These are phyloP conservation scores for Drosophila colorata DNA, from an alignment of 2,888 invertebrate species.

Conservation along the genomic window DNA sequence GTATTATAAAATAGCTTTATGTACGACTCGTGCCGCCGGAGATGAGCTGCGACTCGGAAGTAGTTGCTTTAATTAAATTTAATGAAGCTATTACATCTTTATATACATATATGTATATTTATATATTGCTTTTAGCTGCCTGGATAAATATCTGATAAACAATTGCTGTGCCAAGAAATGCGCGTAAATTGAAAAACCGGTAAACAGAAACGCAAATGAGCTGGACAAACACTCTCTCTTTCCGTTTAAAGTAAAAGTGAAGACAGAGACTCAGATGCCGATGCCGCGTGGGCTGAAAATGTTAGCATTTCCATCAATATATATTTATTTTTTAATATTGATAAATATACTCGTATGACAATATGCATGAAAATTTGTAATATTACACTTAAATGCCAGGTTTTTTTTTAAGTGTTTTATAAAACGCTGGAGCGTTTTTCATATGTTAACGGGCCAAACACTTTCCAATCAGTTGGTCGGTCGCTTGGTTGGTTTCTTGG, in stretches of 20 bases:
- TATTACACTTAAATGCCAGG: slow-evolving; percentile 23
- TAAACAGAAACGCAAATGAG: slow-evolving; percentile 78
- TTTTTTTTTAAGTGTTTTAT: slow-evolving; percentile 14
- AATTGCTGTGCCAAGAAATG: slow-evolving; percentile 54
- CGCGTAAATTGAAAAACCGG: slow-evolving; percentile 70
- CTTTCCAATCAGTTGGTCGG: slow-evolving; percentile 71
- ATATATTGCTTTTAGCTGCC: slow-evolving; percentile 16
- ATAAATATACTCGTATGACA: slow-evolving; percentile 22
- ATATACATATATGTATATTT: slow-evolving; percentile 15
- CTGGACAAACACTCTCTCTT: slow-evolving; percentile 81
- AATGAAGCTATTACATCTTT: slow-evolving; percentile 65
- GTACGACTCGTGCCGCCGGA: slow-evolving; percentile 49
- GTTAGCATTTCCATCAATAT: slow-evolving; percentile 20
- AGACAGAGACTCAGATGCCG: slow-evolving; percentile 30
- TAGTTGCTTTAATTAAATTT: slow-evolving; percentile 72
- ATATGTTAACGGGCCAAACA: slow-evolving; percentile 45
- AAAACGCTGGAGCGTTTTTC: slow-evolving; percentile 29
- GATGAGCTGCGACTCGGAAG: slow-evolving; percentile 65
- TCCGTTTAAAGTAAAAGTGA: slow-evolving; percentile 82
- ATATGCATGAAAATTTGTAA: slow-evolving; percentile 1
- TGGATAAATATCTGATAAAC: slow-evolving; percentile 24
- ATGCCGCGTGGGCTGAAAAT: slow-evolving; percentile 40
- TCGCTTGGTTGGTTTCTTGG: slow-evolving; percentile 54
- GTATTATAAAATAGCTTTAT: slow-evolving; percentile 32
- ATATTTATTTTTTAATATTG: not conserved